These are phyloP conservation scores for Morone saxatilis DNA, from an alignment of 2,113 vertebrate species.

Conservation along the genomic window DNA sequence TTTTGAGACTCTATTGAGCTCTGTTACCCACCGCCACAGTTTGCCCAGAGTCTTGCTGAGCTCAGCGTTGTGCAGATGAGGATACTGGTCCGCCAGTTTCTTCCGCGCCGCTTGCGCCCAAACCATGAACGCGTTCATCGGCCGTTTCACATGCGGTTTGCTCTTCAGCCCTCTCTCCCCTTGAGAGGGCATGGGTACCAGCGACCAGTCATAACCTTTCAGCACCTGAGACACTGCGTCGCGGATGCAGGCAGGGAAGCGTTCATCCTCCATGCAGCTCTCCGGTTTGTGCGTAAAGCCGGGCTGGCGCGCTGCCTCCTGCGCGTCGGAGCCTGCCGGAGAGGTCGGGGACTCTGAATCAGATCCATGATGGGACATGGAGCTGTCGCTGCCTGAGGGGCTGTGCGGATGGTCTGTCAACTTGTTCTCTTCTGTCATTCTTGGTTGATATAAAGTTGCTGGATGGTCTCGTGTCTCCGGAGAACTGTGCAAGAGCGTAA, in stretches of 20 bases:
- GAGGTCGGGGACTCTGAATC: slow-evolving; percentile 85
- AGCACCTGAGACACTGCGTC: slow-evolving; percentile 95
- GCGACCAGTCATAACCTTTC: slow-evolving; percentile 95
- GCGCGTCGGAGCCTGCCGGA: slow-evolving; percentile 81
- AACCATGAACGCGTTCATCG: slow-evolving; percentile 87
- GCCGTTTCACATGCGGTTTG: slow-evolving; percentile 88
- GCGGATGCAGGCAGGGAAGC: slow-evolving; percentile 92
- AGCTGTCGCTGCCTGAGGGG: slow-evolving; percentile 84
- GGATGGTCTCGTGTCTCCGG: background rate
- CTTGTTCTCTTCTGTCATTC: slow-evolving; percentile 87
- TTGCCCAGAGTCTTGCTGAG: slow-evolving; percentile 95
- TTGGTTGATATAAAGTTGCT: slow-evolving; percentile 57
- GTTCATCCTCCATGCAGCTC: slow-evolving; percentile 81
- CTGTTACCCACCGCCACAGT: slow-evolving; percentile 89
- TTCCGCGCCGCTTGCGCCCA: slow-evolving; percentile 90
- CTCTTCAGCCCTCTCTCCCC: slow-evolving; percentile 86
- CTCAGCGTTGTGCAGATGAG: slow-evolving; percentile 92
- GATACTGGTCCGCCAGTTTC: slow-evolving; percentile 92
- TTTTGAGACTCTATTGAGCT: background rate
- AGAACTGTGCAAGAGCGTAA: slow-evolving; percentile 48
- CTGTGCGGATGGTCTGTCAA: slow-evolving; percentile 82
- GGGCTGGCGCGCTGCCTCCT: slow-evolving; percentile 19
- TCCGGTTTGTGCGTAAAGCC: slow-evolving; percentile 67
- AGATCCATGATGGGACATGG: slow-evolving; percentile 81
- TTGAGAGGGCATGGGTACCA: slow-evolving; percentile 89